These are phyloP conservation scores for Xanthorhoe spadicearia DNA, from an alignment of 2,888 invertebrate genomes.

Conservation along the genomic window DNA sequence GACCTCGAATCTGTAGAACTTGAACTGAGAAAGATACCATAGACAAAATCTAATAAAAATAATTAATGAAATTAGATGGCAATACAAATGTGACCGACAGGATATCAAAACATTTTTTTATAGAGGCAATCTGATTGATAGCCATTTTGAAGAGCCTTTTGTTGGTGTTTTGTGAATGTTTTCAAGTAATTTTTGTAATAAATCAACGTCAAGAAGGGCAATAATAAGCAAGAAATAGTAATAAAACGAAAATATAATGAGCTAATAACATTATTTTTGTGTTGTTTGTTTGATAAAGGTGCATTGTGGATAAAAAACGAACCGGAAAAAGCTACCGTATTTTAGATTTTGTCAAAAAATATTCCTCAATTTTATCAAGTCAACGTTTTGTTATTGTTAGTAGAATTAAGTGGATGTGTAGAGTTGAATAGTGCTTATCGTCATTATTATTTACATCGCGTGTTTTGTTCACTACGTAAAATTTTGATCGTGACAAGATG, in stretches of 20 bases:
- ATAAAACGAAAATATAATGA: constrained; percentile 48
- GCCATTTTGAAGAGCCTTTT: constrained; percentile 85
- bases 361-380: constrained; percentile 30
- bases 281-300: constrained; percentile 72
- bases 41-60: constrained; percentile 55
- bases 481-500: constrained; percentile 84
- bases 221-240: constrained; percentile 48
- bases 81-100: constrained; percentile 77
- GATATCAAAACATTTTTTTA: constrained; percentile 80
- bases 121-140: constrained; percentile 82
- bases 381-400: constrained; percentile 25
- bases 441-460: constrained; percentile 76
- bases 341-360: constrained; percentile 60
- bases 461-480: constrained; percentile 82
- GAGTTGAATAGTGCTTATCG: constrained; percentile 46
- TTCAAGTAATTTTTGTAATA: constrained; percentile 74
- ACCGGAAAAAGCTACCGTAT: constrained; percentile 77
- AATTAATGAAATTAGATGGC: constrained; percentile 72
- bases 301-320: constrained; percentile 71
- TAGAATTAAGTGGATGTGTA: constrained; percentile 42
- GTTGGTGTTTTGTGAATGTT: constrained; percentile 86
- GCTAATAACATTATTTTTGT: constrained; percentile 48
- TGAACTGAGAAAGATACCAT: constrained; percentile 44
- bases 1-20: background rate
- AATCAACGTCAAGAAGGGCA: constrained; percentile 60